Percentiles rank a stretch among this genome's conserved stretches.
Conservation (phyloP, 2,797 vertebrate species). For the Molossus alvarezi region DNA sequence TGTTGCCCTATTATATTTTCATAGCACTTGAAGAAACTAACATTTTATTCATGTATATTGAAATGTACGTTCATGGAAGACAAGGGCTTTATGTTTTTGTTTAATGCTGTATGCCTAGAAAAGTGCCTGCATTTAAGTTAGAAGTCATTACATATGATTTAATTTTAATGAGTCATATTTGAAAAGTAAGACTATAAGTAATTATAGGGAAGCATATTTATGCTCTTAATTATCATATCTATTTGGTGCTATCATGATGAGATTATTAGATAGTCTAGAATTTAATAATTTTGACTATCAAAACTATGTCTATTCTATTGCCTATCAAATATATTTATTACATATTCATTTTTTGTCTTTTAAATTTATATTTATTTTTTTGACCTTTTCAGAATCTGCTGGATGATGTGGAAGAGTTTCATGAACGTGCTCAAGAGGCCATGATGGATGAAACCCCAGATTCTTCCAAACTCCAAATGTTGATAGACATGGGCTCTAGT, state of each 20-base stretch:
- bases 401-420: constrained; percentile 99
- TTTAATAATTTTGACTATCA: constrained; percentile 37
- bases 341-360: constrained; percentile 34
- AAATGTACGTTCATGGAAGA: constrained; percentile 31
- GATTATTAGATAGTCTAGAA: constrained; percentile 48
- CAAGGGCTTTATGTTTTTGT: constrained; percentile 5
- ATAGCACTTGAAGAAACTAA: neutral
- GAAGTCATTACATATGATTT: constrained; percentile 39
- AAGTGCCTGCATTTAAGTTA: neutral
- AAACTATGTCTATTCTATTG: neutral
- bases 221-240: neutral
- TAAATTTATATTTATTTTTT: constrained; percentile 60
- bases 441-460: constrained; percentile 97
- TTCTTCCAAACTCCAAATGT: constrained; percentile 96
- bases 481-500: constrained; percentile 96
- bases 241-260: constrained; percentile 34
- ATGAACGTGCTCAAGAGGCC: constrained; percentile 97
- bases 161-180: constrained; percentile 38
- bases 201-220: constrained; percentile 53
- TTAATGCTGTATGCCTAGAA: constrained; percentile 25
- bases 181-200: constrained; percentile 40
- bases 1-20: constrained; percentile 54
- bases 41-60: constrained; percentile 53
- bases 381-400: constrained; percentile 94
- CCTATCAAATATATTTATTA: neutral